Percentiles rank a stretch among this genome's conserved stretches.
These are phyloP conservation scores for Hoplias malabaricus DNA, from an alignment of 2,113 vertebrate species.

Conservation along the genomic window DNA sequence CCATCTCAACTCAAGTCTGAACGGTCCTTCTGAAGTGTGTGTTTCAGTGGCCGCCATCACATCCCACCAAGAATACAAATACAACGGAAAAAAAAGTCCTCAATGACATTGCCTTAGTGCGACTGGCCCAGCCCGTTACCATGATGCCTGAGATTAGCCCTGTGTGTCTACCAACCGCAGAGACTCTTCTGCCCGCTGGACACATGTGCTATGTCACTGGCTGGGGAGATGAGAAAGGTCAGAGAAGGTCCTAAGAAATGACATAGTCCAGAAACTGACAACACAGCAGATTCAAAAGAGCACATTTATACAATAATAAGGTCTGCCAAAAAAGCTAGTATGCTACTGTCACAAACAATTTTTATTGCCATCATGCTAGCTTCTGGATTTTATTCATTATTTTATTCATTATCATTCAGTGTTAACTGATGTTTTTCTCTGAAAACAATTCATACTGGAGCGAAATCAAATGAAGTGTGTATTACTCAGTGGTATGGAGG, in stretches of 20 bases:
- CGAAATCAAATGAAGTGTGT: too few relatives aligned
- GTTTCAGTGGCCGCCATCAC: conserved; percentile 60
- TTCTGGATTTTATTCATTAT: too few relatives aligned
- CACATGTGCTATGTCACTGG: conserved; percentile 68
- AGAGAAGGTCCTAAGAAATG: background rate
- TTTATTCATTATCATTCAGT: too few relatives aligned
- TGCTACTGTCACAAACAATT: too few relatives aligned
- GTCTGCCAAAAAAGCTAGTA: background rate
- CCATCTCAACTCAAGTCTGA: conserved; percentile 67
- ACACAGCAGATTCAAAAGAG: background rate
- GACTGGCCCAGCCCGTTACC: conserved; percentile 62
- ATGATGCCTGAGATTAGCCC: conserved; percentile 68
- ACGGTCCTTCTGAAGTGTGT: conserved; percentile 53
- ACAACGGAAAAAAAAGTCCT: conserved; percentile 60
- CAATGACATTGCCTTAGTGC: conserved; percentile 70
- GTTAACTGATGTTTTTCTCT: too few relatives aligned
- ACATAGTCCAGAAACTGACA: background rate
- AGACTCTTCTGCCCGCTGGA: conserved; percentile 54
- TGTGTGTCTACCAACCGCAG: conserved; percentile 64
- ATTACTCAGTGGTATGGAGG: too few relatives aligned
- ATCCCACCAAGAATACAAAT: conserved; percentile 65
- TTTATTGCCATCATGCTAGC: too few relatives aligned
- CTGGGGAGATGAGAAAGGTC: conserved; percentile 74
- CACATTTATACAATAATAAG: background rate
- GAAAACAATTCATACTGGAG: too few relatives aligned